Base-by-base conservation (phyloP, 1,140 invertebrate genomes). In the Drosophila dunni region DNA sequence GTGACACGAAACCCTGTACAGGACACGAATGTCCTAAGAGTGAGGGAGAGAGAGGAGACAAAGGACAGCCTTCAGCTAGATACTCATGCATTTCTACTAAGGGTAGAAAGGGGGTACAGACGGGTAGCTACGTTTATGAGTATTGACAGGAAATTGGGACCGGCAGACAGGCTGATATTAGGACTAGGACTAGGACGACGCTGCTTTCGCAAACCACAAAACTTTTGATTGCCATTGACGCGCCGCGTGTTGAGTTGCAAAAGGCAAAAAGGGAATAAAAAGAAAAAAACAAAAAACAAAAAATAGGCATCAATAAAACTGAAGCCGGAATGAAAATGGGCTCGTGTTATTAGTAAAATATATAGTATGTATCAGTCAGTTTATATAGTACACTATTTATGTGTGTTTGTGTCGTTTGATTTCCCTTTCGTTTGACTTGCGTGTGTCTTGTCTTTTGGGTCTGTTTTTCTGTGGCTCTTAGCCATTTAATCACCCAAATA, bases 91-190 rank as follows among this genome's bases (percentile, higher is more conserved):
- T 33, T n/a, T 42, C 15, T 62, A 7, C 11, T 40, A n/a, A 4
- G 50, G 10, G 33, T 17, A 56, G 54, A 7, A 8, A 17, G 7
- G 45, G 0, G 51, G 10, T 20, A 60, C 44, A 48, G 13, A 15
- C 2, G 42, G 2, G 63, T 53, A 53, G 80, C 40, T 61, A 61
- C 67, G 48, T 79, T 82, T 51, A 70, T 61, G 81, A 64, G 75
- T 88, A 85, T 85, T 79, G 82, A 85, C 82, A 85, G 82, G 83
- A 82, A 88, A 86, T 88, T 86, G 82, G 82, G 70, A 88, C 67
- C 79, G 82, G 72, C 65, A 75, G 75, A 68, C 75, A 78, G 75
- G 29, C 75, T 65, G 57, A 68, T 65, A 74, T 62, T 74, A 74
- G 53, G 50, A 51, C 24, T 29, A 3, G 24, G 24, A 29, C 24